Conservation (phyloP, 2,888 invertebrate species). For the Brachyopa scutellaris region DNA sequence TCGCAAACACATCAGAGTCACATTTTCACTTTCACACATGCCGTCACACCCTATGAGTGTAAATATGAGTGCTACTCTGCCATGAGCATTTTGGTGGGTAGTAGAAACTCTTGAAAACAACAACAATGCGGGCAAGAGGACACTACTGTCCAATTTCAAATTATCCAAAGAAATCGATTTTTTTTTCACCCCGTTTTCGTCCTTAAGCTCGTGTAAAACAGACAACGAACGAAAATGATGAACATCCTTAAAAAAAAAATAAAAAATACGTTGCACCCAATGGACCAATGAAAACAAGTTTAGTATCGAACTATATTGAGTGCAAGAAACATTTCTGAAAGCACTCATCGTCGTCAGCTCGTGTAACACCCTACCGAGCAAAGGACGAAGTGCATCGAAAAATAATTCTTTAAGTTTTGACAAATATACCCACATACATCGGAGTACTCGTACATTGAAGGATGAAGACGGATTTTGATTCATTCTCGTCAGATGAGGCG, state of each 20-base stretch:
- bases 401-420: slow-evolving; percentile 54
- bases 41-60: not conserved
- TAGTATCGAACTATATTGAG: slow-evolving; percentile 61
- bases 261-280: slow-evolving; percentile 60
- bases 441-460: slow-evolving; percentile 28
- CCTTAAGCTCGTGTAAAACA: slow-evolving; percentile 54
- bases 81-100: slow-evolving; percentile 51
- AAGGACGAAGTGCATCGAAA: slow-evolving; percentile 8
- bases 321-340: slow-evolving; percentile 37
- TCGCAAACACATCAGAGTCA: slow-evolving; percentile 49
- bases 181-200: slow-evolving; percentile 27
- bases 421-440: slow-evolving; percentile 14
- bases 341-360: slow-evolving; percentile 3
- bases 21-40: slow-evolving; percentile 16
- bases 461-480: slow-evolving; percentile 59
- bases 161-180: slow-evolving; percentile 67
- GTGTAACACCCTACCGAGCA: no score
- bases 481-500: slow-evolving; percentile 7
- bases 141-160: slow-evolving; percentile 66
- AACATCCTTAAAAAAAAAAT: slow-evolving; percentile 44
- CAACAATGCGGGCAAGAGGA: slow-evolving; percentile 45
- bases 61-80: slow-evolving; percentile 8
- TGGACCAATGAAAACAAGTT: slow-evolving; percentile 38
- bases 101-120: not conserved
- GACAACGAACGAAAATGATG: slow-evolving; percentile 58